These are phyloP conservation scores for Campylomormyrus numenius DNA, from an alignment of 2,113 vertebrate species.

Conservation along the genomic window DNA sequence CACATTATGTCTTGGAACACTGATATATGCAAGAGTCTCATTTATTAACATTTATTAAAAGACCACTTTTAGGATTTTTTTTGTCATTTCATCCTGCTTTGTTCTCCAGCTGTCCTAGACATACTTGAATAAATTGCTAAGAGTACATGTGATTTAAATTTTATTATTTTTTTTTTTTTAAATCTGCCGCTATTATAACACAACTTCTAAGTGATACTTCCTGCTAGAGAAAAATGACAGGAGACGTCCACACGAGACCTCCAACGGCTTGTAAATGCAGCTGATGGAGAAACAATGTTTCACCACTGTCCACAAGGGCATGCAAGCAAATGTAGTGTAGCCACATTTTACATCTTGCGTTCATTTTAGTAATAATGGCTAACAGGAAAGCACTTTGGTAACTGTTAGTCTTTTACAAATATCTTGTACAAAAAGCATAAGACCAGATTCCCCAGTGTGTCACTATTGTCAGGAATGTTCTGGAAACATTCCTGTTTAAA, in stretches of 20 bases:
- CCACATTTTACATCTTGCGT: background rate
- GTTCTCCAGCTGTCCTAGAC: background rate
- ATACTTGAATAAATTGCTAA: background rate
- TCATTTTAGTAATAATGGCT: background rate
- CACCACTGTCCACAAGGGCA: background rate
- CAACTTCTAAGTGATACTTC: background rate
- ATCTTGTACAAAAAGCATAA: conserved; percentile 18
- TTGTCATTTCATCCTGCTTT: background rate
- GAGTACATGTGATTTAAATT: background rate
- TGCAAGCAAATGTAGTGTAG: background rate
- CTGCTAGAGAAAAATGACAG: background rate
- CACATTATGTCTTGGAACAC: background rate
- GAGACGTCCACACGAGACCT: background rate
- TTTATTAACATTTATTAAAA: conserved; percentile 7
- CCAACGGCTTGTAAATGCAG: background rate
- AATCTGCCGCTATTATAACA: background rate
- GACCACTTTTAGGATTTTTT: background rate
- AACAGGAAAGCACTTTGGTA: background rate
- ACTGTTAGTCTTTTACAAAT: background rate
- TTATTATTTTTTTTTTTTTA: background rate
- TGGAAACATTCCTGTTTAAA: conserved; percentile 27
- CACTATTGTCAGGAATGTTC: conserved; percentile 33
- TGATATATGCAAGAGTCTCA: background rate
- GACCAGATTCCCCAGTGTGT: conserved; percentile 12
- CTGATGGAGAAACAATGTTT: background rate